phyloP scores from a whole-genome alignment of 2,888 invertebrate genomes.

The Autographa gamma region DNA sequence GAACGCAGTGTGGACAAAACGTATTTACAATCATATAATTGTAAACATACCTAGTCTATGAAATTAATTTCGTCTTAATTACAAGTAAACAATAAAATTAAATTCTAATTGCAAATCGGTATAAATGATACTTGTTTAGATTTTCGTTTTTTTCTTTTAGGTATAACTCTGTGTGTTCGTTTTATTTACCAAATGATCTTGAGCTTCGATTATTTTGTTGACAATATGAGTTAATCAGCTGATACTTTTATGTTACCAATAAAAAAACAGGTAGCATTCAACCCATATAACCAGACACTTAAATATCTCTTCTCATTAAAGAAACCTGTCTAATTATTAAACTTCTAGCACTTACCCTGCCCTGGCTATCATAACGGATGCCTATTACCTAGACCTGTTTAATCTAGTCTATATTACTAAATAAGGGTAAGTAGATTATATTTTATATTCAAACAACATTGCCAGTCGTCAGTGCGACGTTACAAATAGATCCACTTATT shows the following conservation, averaged over 20 bases:
- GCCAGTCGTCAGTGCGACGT: neutral
- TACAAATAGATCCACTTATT: neutral
- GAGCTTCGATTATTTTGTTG: too few species aligned
- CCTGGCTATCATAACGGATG: neutral
- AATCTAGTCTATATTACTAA: neutral
- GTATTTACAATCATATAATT: neutral
- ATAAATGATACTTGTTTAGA: too few species aligned
- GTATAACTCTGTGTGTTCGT: too few species aligned
- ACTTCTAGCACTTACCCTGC: neutral
- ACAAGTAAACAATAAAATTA: too few species aligned
- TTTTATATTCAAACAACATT: neutral
- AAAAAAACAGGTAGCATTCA: neutral
- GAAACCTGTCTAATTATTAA: slow-evolving; percentile 1
- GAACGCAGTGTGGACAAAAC: slow-evolving; percentile 31
- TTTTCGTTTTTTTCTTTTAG: too few species aligned
- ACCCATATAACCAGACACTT: too few species aligned
- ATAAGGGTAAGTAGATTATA: neutral
- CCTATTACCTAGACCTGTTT: neutral
- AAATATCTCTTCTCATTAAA: neutral
- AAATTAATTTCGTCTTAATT: too few species aligned
- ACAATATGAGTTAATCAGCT: too few species aligned
- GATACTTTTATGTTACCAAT: neutral
- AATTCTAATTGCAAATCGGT: too few species aligned
- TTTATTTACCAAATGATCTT: too few species aligned
- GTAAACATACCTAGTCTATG: neutral